Conservation (phyloP, 2,888 invertebrate genomes). For the Andricus quercusramuli region DNA sequence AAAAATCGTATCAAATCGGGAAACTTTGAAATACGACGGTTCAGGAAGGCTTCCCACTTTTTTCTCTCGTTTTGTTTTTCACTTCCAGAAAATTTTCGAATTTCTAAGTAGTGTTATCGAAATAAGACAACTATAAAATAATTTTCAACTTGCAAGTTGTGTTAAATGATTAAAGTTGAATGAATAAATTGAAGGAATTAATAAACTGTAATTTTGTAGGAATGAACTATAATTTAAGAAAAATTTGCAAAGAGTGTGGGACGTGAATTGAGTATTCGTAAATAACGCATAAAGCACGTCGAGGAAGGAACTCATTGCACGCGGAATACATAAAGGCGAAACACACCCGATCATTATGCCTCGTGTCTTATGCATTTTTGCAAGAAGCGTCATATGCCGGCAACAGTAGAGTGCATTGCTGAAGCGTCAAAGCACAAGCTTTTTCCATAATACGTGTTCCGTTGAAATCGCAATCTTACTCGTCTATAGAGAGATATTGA, state of each 20-base stretch:
- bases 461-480: constrained; percentile 38
- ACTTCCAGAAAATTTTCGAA: constrained; percentile 52
- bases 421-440: constrained; percentile 18
- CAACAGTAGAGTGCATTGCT: constrained; percentile 30
- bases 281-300: constrained; percentile 36
- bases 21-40: constrained; percentile 51
- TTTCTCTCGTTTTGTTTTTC: constrained; percentile 46
- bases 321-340: constrained; percentile 37
- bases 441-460: constrained; percentile 21
- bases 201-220: constrained; percentile 16
- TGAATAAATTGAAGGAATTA: constrained; percentile 3
- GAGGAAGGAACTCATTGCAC: constrained; percentile 39
- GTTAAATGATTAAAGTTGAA: not conserved
- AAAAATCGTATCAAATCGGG: constrained; percentile 49
- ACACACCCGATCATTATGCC: constrained; percentile 41
- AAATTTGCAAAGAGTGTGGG: constrained; percentile 22
- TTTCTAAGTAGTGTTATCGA: too few relatives aligned
- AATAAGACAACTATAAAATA: not conserved
- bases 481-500: constrained; percentile 33
- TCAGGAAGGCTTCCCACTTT: constrained; percentile 41
- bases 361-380: constrained; percentile 40
- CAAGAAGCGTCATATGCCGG: constrained; percentile 38
- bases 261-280: constrained; percentile 38
- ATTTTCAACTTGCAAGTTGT: not conserved
- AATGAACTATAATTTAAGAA: constrained; percentile 28